phyloP scores from a whole-genome alignment of 2,113 vertebrate species.

The Gracilinanus agilis region DNA sequence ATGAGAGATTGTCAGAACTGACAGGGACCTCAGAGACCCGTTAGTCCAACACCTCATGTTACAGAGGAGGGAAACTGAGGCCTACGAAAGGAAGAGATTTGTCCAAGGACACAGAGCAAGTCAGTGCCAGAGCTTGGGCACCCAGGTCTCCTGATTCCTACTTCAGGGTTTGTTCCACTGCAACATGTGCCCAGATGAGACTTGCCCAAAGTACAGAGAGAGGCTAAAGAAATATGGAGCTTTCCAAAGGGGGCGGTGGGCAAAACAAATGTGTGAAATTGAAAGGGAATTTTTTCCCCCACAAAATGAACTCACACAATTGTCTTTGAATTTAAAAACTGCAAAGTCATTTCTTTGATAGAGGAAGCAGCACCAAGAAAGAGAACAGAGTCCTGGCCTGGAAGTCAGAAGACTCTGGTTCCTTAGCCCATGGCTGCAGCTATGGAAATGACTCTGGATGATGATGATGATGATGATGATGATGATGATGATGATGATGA shows the following conservation, averaged over 20 bases:
- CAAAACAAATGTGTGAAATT: not conserved
- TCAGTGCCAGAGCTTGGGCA: not conserved
- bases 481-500: too few relatives aligned
- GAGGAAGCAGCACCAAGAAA: not conserved
- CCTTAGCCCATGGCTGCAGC: not conserved
- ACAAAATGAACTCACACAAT: not conserved
- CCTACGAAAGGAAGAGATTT: not conserved
- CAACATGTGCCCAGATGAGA: not conserved
- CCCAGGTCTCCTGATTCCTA: not conserved
- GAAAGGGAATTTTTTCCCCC: not conserved
- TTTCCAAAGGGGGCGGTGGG: too few relatives aligned
- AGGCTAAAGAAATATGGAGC: not conserved
- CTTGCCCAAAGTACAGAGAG: not conserved
- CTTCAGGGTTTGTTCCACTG: not conserved
- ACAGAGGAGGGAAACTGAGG: not conserved
- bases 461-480: too few relatives aligned
- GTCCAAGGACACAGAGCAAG: not conserved
- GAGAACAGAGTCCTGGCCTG: not conserved
- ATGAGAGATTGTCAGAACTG: not conserved
- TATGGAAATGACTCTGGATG: not conserved
- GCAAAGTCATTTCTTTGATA: not conserved
- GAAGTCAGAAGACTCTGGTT: not conserved
- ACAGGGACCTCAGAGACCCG: not conserved
- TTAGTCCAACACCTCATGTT: not conserved
- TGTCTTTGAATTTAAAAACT: not conserved